Base-by-base conservation (phyloP, 1,140 invertebrate genomes). In the Aporrectodea caliginosa region DNA sequence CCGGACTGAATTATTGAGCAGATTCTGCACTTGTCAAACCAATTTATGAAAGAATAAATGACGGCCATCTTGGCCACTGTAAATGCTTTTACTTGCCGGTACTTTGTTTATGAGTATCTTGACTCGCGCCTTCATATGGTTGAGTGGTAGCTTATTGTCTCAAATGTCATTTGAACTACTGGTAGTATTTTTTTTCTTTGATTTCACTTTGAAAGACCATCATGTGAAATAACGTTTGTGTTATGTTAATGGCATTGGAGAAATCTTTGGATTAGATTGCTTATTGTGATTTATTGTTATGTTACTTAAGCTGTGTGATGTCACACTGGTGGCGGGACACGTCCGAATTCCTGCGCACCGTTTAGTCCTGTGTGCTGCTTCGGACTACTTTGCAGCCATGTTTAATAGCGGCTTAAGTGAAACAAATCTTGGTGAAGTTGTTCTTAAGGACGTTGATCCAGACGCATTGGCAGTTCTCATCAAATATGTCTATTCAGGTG, bases 301-400 rank as follows among this genome's bases (percentile, higher is more conserved):
- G 43, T 58, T 58, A 12, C 43, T 58, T 58, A 22, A 78, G 78
- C 82, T 88, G 22, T 86, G 85, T 80, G 85, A 87, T 83, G 87
- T 88, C 35, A 81, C 84, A 70, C 83, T 87, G 78, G 84, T 84
- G 2, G 85, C 84, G 86, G 91, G 89, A 78, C 88, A 86, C 84
- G 92, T 92, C 86, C 88, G 89, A 71, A 90, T 92, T 79, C 87
- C 90, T 33, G 92, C 92, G 35, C 92, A 93, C 86, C 89, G 91
- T 78, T 84, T 97, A 79, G 93, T 97, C 77, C 90, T 97, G 72
- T 93, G 93, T 84, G 93, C 95, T 79, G 93, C 93, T 72, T 96
- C 94, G 83, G 94, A 96, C 89, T 98, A 97, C 88, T 98, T 98
- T 90, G 92, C 94, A 74, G 95, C 94, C 69, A 97, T 97, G 95